These are phyloP conservation scores for Takifugu ocellatus DNA, from an alignment of 2,797 vertebrate species.

Conservation along the genomic window DNA sequence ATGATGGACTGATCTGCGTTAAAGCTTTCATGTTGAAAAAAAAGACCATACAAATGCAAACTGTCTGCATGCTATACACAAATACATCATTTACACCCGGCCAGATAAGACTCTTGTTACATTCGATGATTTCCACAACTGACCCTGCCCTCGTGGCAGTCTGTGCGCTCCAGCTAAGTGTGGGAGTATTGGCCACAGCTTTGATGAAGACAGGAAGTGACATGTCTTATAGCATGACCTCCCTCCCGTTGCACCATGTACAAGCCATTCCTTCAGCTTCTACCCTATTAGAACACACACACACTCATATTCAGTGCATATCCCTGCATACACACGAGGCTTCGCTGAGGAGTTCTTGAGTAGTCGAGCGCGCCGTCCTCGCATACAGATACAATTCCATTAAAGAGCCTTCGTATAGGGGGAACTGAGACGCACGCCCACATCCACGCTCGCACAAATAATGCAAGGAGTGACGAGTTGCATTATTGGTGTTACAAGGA, in stretches of 20 bases:
- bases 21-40: too few relatives aligned
- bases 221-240: slow-evolving; percentile 62
- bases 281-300: slow-evolving; percentile 43
- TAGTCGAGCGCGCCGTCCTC: slow-evolving; percentile 6
- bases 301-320: slow-evolving; percentile 22
- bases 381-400: slow-evolving; percentile 45
- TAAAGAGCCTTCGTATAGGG: slow-evolving; percentile 35
- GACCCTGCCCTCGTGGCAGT: slow-evolving; percentile 8
- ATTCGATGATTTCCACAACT: background rate
- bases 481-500: slow-evolving; percentile 18
- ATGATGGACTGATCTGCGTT: too few relatives aligned
- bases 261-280: slow-evolving; percentile 40
- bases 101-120: background rate
- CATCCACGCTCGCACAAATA: slow-evolving; percentile 28
- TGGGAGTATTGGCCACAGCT: slow-evolving; percentile 38
- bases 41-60: background rate
- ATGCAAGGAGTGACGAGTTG: slow-evolving; percentile 27
- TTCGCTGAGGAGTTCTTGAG: slow-evolving; percentile 35
- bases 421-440: background rate
- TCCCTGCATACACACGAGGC: background rate
- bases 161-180: slow-evolving; percentile 27
- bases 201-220: slow-evolving; percentile 60
- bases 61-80: background rate
- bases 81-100: too few relatives aligned
- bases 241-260: slow-evolving; percentile 52